These are phyloP conservation scores for Eupsittula cactorum DNA, from an alignment of 2,113 vertebrate species.

Conservation along the genomic window DNA sequence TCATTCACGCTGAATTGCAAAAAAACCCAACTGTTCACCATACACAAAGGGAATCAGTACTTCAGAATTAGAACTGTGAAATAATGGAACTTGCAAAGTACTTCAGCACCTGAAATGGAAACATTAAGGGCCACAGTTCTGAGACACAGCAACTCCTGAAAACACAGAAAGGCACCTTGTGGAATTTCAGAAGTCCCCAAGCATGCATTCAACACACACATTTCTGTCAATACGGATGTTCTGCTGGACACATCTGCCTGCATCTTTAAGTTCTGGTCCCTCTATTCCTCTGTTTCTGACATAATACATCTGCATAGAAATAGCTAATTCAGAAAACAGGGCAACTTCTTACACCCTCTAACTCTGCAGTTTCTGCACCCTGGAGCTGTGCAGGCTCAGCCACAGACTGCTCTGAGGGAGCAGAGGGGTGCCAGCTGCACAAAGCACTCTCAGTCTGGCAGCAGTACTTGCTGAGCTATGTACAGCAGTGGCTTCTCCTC, in stretches of 20 bases:
- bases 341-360: neutral
- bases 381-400: neutral
- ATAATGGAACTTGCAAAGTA: neutral
- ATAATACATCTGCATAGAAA: neutral
- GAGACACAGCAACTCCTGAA: neutral
- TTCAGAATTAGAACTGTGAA: slow-evolving; percentile 4
- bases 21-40: neutral
- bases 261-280: neutral
- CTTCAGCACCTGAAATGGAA: neutral
- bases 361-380: neutral
- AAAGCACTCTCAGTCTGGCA: accelerated
- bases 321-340: neutral
- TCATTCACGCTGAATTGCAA: neutral
- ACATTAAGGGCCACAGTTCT: neutral
- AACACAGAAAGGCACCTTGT: neutral
- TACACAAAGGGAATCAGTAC: neutral
- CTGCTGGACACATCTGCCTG: neutral
- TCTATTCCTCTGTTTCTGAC: neutral
- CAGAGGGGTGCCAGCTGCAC: neutral
- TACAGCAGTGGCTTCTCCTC: neutral
- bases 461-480: neutral
- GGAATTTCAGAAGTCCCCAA: neutral
- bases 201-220: accelerated
- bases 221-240: neutral
- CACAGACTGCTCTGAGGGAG: neutral